Percentiles rank a stretch among this genome's conserved stretches.
Evolutionary conservation across 1,140 invertebrate species (phyloP).

Genomic region (Neodiprion fabricii): DNA sequence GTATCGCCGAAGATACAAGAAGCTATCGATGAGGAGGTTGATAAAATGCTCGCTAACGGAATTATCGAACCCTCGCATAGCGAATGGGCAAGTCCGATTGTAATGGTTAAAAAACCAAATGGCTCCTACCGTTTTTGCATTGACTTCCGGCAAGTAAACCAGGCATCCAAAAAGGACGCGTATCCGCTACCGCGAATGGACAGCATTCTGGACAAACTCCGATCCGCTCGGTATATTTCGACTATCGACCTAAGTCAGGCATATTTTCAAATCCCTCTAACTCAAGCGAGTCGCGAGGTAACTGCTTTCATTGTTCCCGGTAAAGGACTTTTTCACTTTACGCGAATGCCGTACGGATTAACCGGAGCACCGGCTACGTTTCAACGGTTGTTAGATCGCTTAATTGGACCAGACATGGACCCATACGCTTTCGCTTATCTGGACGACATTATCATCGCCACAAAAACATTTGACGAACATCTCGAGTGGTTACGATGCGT

Average conservation of each 20-base stretch:
- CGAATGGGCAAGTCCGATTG: slow-evolving; percentile 39
- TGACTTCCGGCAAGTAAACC: too few relatives aligned
- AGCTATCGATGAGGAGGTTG: slow-evolving; percentile 33
- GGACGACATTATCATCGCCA: slow-evolving; percentile 45
- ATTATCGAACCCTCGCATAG: slow-evolving; percentile 42
- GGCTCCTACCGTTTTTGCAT: too few relatives aligned
- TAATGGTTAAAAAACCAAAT: slow-evolving; percentile 35
- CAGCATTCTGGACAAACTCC: too few relatives aligned
- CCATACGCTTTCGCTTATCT: slow-evolving; percentile 37
- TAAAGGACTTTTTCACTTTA: slow-evolving; percentile 42
- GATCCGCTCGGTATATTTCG: too few relatives aligned
- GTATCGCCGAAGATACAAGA: too few relatives aligned
- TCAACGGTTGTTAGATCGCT: slow-evolving; percentile 45
- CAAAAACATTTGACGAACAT: slow-evolving; percentile 49
- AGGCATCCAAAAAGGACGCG: too few relatives aligned
- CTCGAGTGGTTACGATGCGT: slow-evolving; percentile 19
- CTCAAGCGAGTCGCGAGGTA: slow-evolving; percentile 35
- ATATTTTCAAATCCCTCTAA: slow-evolving; percentile 43
- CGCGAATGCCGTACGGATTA: slow-evolving; percentile 50
- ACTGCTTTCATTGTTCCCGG: slow-evolving; percentile 47
- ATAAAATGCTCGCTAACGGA: slow-evolving; percentile 36
- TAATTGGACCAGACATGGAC: slow-evolving; percentile 42
- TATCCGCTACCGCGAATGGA: too few relatives aligned
- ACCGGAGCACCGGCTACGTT: slow-evolving; percentile 23
- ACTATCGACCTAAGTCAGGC: slow-evolving; percentile 34